Evolutionary conservation across 1,140 invertebrate species (phyloP), one percentile per base, ranked within the genome.

Genomic region (Zeugodacus cucurbitae): DNA sequence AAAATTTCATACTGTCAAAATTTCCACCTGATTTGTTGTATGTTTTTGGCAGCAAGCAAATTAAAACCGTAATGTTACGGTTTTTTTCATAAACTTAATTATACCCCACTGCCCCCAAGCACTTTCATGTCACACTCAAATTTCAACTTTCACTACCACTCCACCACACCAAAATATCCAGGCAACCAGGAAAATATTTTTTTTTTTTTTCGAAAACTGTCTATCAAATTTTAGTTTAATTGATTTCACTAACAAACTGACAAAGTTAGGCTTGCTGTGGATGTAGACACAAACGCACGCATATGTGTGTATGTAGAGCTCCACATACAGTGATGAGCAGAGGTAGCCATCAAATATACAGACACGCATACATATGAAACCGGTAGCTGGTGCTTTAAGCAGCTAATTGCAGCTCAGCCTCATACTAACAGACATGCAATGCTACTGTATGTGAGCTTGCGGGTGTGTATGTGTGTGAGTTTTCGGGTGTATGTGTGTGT

Each of bases 141-240:
- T 17, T 54, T 54, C 14, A 54, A 54, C 48, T 14, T 14, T 54
- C 48, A 1, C 14, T 17, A 3, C 48, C 1, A 54, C 11, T 54
- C 17, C 1, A 11, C 3, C 17, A 17, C 17, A 54, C 0, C 48
- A 54, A 54, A 54, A 20, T 17, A 17, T 54, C 0, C 48, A 17
- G 14, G 14, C 48, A 54, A 54, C 11, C 48, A 48, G 48, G 20
- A 54, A 20, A 3, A 2, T 17, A 11, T 3, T 2, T 54, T 54
- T 20, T 5, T 54, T 54, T 17, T 54, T 54, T 20, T 5, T 54
- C 20, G 14, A 54, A 20, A 37, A 41, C 67, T 74, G 34, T 22
- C 67, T 74, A 37, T 74, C 32, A 74, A 74, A 74, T 74, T 37
- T 74, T 74, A 74, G 32, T 74, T 74, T 74, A 37, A 41, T 37